A percentile compares a stretch with the other conserved stretches of the same genome.
Conservation (phyloP, 2,888 invertebrate genomes). For the Cyaniris semiargus region DNA sequence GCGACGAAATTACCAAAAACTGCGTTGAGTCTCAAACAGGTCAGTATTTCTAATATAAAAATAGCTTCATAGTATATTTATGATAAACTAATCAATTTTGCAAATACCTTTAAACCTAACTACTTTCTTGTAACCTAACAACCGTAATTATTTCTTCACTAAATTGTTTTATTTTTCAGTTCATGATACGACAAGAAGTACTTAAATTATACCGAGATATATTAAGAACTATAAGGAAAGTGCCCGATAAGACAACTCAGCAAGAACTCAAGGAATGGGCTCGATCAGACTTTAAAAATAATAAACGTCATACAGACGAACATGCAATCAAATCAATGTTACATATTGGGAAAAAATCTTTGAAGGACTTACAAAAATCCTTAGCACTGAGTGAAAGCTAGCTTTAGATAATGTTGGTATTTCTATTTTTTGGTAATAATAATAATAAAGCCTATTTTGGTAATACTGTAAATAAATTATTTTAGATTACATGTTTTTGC, state of each 20-base stretch:
- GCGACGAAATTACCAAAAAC: constrained; percentile 69
- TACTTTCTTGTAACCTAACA: neutral
- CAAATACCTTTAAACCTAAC: neutral
- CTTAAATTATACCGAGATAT: constrained; percentile 87
- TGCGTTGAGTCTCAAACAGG: constrained; percentile 82
- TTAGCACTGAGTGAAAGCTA: constrained; percentile 79
- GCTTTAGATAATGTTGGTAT: neutral
- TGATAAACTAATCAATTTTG: neutral
- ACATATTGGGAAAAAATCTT: constrained; percentile 84
- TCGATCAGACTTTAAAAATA: constrained; percentile 85
- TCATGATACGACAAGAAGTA: constrained; percentile 89
- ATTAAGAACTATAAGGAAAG: constrained; percentile 83
- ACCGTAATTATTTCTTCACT: neutral
- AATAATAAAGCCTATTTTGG: no score
- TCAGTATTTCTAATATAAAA: constrained; percentile 46
- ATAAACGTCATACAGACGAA: constrained; percentile 86
- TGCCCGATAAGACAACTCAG: constrained; percentile 83
- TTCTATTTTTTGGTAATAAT: neutral
- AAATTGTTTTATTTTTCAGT: constrained; percentile 76
- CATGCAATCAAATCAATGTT: constrained; percentile 85
- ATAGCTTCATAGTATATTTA: constrained; percentile 6
- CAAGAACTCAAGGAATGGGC: constrained; percentile 87
- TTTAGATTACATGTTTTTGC: neutral
- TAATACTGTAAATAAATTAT: neutral
- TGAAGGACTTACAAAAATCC: constrained; percentile 84